Evolutionary conservation across 1,140 invertebrate genomes (phyloP).

Genomic region (Alviniconcha marisindica): DNA sequence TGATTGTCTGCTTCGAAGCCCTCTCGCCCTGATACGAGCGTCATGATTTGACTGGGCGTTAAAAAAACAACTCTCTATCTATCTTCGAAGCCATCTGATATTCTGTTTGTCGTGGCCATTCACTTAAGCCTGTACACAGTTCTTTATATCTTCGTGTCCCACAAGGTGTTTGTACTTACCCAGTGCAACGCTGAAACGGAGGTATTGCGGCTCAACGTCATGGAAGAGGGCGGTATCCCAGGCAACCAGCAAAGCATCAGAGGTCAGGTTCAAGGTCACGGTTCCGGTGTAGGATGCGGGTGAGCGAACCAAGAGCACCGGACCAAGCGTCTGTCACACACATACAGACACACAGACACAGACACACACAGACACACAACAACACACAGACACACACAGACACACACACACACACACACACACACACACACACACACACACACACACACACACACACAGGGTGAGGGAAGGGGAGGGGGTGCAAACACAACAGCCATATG

Average conservation of each 20-base stretch:
- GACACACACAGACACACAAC: background rate
- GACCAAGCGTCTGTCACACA: conserved; percentile 18
- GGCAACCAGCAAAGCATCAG: background rate
- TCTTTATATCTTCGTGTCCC: no score
- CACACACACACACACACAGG: no score
- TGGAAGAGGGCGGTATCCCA: background rate
- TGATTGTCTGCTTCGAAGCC: no score
- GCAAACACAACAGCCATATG: no score
- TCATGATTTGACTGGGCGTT: no score
- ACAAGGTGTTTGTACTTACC: conserved; percentile 32
- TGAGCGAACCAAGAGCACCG: background rate
- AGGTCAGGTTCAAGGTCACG: background rate
- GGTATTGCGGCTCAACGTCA: background rate
- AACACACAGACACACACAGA: background rate
- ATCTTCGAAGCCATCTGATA: no score
- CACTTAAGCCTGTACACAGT: no score
- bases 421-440: conserved; percentile 15
- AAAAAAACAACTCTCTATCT: no score
- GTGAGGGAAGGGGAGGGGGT: no score
- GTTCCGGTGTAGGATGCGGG: conserved; percentile 7
- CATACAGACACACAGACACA: conserved; percentile 11
- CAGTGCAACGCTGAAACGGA: conserved; percentile 8
- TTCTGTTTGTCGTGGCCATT: no score
- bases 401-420: conserved; percentile 17
- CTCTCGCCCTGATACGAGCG: no score